Evolutionary conservation across 2,888 invertebrate species (phyloP).

Genomic region (Julus scanicus): DNA sequence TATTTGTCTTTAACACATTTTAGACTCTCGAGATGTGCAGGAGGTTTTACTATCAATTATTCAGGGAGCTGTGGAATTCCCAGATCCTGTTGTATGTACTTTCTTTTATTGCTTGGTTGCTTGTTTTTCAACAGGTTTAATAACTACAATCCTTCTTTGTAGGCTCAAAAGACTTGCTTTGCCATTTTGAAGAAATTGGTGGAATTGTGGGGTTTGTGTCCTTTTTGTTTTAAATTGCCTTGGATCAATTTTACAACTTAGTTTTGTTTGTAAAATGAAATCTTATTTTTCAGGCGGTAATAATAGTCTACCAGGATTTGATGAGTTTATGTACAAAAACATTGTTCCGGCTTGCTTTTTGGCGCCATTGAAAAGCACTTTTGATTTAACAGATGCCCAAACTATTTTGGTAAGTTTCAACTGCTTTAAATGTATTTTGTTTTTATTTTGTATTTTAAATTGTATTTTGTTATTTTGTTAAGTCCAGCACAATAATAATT

Average conservation of each 20-base stretch:
- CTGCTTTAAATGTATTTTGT: background rate
- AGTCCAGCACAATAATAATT: too few species aligned
- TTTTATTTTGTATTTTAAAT: background rate
- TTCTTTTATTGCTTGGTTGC: background rate
- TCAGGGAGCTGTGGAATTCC: conserved; percentile 69
- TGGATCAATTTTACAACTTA: background rate
- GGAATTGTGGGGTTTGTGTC: conserved; percentile 67
- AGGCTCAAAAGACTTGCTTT: conserved; percentile 70
- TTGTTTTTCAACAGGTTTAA: conserved; percentile 50
- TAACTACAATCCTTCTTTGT: conserved; percentile 53
- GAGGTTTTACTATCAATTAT: conserved; percentile 68
- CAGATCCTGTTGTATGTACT: conserved; percentile 68
- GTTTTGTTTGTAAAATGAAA: conserved; percentile 8
- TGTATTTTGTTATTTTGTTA: too few species aligned
- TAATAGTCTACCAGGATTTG: conserved; percentile 67
- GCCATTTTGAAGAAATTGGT: conserved; percentile 68
- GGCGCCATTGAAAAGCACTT: conserved; percentile 69
- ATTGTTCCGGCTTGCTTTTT: conserved; percentile 70
- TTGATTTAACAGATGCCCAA: conserved; percentile 70
- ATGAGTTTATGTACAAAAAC: conserved; percentile 69
- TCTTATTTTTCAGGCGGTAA: conserved; percentile 63
- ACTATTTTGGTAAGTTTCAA: conserved; percentile 65
- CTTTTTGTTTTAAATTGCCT: conserved; percentile 41
- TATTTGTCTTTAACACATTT: conserved; percentile 57
- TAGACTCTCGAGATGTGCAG: conserved; percentile 64